Conservation (phyloP, 1,140 invertebrate species). For the Cotesia typhae region DNA sequence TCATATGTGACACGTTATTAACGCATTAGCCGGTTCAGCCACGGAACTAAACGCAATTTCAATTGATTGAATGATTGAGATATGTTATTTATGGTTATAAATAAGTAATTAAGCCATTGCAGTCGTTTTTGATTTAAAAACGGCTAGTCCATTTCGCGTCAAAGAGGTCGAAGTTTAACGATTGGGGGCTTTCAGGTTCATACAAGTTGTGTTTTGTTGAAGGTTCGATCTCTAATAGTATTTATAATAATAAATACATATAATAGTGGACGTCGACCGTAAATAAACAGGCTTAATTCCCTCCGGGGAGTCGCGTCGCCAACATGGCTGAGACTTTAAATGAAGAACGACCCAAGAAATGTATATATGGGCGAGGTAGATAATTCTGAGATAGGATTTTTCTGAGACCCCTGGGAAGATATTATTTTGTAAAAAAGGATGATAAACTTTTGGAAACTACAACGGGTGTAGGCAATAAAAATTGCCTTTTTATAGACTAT, state of each 20-base stretch:
- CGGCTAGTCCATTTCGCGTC: too few species aligned
- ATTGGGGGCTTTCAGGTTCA: too few species aligned
- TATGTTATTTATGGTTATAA: too few species aligned
- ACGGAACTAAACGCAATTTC: too few species aligned
- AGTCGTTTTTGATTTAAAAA: too few species aligned
- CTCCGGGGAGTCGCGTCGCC: constrained; percentile 25
- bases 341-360: constrained; percentile 8
- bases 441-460: not conserved
- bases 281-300: constrained; percentile 39
- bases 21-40: too few species aligned
- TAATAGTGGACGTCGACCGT: constrained; percentile 29
- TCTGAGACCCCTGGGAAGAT: constrained; percentile 10
- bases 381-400: not conserved
- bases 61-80: too few species aligned
- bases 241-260: constrained; percentile 14
- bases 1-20: too few species aligned
- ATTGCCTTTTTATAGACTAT: not conserved
- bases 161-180: too few species aligned
- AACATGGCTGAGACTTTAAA: constrained; percentile 16
- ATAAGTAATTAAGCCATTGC: too few species aligned
- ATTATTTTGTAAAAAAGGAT: not conserved
- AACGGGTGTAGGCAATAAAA: not conserved
- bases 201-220: too few species aligned
- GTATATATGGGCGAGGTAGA: constrained; percentile 8
- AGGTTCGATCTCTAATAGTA: not conserved